Evolutionary conservation across 2,888 invertebrate species (phyloP).

Genomic region (Tiliacea citrago): DNA sequence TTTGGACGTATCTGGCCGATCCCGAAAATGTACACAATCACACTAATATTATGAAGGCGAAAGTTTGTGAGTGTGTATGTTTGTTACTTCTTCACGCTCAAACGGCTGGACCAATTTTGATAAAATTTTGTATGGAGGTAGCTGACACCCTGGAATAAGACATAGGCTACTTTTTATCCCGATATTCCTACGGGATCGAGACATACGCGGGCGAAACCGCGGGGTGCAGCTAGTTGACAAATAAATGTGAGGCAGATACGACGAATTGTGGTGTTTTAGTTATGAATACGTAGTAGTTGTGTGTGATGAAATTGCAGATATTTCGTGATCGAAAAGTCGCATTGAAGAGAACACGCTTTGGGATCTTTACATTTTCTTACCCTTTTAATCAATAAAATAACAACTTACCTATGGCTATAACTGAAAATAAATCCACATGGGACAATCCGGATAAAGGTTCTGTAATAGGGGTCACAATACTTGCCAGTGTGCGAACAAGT

Average conservation of each 20-base stretch:
- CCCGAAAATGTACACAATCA: slow-evolving; percentile 17
- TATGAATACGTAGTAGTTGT: neutral
- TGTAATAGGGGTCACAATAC: slow-evolving; percentile 2
- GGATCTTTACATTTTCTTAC: neutral
- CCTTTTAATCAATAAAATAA: neutral
- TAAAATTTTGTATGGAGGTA: no score
- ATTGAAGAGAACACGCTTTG: neutral
- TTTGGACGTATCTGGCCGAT: neutral
- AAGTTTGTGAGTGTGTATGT: no score
- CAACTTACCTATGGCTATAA: neutral
- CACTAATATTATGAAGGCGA: no score
- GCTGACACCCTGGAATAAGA: no score
- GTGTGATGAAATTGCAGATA: neutral
- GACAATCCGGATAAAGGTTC: slow-evolving; percentile 6
- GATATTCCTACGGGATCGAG: no score
- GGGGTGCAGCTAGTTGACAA: no score
- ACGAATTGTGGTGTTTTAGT: neutral
- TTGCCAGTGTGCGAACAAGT: neutral
- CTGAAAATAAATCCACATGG: slow-evolving; percentile 14
- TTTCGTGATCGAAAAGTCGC: neutral
- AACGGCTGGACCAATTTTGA: no score
- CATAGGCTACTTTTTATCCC: no score
- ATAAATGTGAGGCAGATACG: neutral
- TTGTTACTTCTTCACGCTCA: no score
- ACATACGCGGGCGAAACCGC: no score